Conservation (phyloP, 2,888 invertebrate species). For the Odontothrips loti region DNA sequence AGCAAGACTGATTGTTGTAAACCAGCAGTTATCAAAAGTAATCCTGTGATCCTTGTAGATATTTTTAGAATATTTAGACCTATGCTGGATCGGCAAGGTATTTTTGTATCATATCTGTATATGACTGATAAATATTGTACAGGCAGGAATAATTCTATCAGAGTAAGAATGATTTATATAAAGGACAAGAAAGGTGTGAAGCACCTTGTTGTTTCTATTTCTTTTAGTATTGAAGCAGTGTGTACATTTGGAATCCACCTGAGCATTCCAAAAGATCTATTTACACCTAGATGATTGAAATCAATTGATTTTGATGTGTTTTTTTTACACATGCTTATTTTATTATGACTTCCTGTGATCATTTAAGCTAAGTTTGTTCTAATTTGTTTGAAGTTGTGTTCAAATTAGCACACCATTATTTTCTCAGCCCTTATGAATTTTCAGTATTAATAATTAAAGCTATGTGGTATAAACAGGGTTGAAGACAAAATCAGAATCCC, state of each 20-base stretch:
- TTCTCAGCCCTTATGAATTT: neutral
- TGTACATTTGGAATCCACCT: too few relatives aligned
- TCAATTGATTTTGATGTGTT: neutral
- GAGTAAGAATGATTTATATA: neutral
- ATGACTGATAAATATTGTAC: neutral
- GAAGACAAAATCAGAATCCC: neutral
- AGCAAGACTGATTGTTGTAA: neutral
- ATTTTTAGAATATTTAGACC: neutral
- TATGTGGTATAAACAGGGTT: neutral
- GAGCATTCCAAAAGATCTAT: too few relatives aligned
- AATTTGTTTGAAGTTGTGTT: neutral
- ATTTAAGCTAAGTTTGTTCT: neutral
- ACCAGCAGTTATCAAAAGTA: conserved; percentile 15
- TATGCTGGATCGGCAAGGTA: neutral
- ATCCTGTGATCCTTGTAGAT: conserved; percentile 22
- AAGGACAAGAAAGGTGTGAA: neutral
- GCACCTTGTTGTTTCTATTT: neutral
- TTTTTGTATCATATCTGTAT: neutral
- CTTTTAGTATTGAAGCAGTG: neutral
- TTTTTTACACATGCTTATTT: neutral
- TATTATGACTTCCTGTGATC: neutral
- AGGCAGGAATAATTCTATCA: neutral
- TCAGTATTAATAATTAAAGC: neutral
- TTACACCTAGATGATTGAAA: too few relatives aligned
- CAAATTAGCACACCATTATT: neutral